Evolutionary conservation across 2,888 invertebrate genomes (phyloP).

Genomic region (Carpatolechia fugitivella): DNA sequence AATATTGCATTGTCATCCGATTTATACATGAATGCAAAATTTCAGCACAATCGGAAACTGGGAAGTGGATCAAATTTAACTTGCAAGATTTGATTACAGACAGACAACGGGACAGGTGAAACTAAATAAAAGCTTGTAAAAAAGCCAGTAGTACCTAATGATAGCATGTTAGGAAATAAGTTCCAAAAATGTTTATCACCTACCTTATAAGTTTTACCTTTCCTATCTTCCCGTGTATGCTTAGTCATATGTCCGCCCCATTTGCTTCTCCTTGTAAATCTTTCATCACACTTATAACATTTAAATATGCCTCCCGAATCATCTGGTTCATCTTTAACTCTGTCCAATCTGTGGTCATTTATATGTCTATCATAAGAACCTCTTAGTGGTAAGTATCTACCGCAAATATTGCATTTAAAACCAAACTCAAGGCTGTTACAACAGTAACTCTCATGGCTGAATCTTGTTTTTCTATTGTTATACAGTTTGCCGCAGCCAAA

Average conservation of each 20-base stretch:
- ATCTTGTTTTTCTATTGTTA: constrained; percentile 44
- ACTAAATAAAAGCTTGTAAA: no score
- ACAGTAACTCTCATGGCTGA: constrained; percentile 51
- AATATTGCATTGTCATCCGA: no score
- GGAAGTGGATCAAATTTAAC: no score
- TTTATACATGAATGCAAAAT: no score
- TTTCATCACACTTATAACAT: not conserved
- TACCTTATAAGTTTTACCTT: no score
- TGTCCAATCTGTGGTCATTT: constrained; percentile 18
- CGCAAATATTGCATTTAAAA: constrained; percentile 35
- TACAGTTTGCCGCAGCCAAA: constrained; percentile 64
- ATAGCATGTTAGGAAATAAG: no score
- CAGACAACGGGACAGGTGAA: no score
- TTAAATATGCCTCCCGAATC: not conserved
- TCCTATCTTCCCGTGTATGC: no score
- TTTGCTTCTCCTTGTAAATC: not conserved
- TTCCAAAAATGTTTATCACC: no score
- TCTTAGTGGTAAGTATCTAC: constrained; percentile 45
- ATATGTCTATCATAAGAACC: constrained; percentile 55
- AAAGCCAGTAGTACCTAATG: no score
- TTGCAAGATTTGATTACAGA: no score
- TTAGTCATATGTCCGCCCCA: not conserved
- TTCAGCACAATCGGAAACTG: no score
- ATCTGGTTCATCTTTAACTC: not conserved
- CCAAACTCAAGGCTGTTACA: constrained; percentile 60